phyloP scores from a whole-genome alignment of 2,113 vertebrate genomes.

The Mus pahari region DNA sequence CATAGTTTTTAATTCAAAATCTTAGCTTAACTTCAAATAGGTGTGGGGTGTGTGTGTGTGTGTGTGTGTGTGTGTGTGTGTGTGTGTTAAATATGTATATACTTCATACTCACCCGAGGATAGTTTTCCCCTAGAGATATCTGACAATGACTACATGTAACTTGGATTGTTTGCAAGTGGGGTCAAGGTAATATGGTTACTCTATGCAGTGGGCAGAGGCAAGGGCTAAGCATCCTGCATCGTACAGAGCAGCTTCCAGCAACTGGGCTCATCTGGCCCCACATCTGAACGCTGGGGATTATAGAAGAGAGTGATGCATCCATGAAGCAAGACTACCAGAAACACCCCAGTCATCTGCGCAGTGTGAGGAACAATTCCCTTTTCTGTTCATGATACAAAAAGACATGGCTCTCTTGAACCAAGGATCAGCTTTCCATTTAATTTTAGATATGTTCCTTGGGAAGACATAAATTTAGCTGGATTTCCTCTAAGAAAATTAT shows the following conservation, averaged over 20 bases:
- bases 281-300: background rate
- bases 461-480: background rate
- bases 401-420: background rate
- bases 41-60: background rate
- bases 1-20: background rate
- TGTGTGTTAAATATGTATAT: background rate
- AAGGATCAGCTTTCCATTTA: background rate
- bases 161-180: background rate
- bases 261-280: background rate
- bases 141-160: background rate
- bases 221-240: background rate
- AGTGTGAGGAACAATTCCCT: background rate
- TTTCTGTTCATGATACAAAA: background rate
- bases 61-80: background rate
- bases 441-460: background rate
- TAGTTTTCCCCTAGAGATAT: background rate
- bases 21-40: background rate
- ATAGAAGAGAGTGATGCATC: rapidly evolving
- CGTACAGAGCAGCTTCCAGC: rapidly evolving
- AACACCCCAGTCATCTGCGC: background rate
- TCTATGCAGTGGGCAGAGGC: background rate
- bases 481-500: background rate
- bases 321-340: background rate
- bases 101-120: background rate
- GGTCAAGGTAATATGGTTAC: rapidly evolving